Evolutionary conservation across 2,888 invertebrate genomes (phyloP), one percentile per base, ranked within the genome.

Genomic region (Drosophila koepferae): DNA sequence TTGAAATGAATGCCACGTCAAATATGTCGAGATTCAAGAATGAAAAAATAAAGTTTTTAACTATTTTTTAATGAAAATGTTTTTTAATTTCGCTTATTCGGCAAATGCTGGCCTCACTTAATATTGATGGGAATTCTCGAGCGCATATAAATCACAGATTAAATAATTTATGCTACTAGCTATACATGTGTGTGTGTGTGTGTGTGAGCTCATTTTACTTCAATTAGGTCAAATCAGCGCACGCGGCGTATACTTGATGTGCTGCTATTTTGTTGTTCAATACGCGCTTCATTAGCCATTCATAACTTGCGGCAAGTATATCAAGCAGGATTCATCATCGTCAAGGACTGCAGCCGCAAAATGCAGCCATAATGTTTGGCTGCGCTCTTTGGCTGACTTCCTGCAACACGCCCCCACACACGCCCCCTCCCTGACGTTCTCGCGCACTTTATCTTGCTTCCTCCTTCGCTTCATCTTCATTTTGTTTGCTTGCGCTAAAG

Each of bases 221-320:
- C 31, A 56, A 41, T 56, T 58, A 40, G 28, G 28, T 56, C 14
- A 62, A 59, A 49, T 63, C 63, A 14, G 18, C 3, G 1, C 48
- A 55, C 36, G 49, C 10, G 7, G 28, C 23, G 54, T 55, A 28
- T 58, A 28, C 14, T 60, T 40, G 38, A 53, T 40, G 18, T 8
- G n/a, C 12, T 18, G 31, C 64, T 53, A 44, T 64, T 59, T 64
- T 64, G 77, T 61, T 36, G 38, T 46, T 56, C 46, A 31, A 71
- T 70, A 63, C 48, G 43, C 67, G 87, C 82, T 85, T 85, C 83
- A 85, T 87, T 84, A 85, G 77, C 82, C 63, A 75, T 87, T 77
- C 77, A 74, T 67, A 74, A 81, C 63, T 76, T 73, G 65, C 60
- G 38, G 63, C 54, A 44, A 61, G 77, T 81, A 66, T 70, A 83